Base-by-base conservation (phyloP, 2,797 vertebrate genomes). In the Danio albolineatus region DNA sequence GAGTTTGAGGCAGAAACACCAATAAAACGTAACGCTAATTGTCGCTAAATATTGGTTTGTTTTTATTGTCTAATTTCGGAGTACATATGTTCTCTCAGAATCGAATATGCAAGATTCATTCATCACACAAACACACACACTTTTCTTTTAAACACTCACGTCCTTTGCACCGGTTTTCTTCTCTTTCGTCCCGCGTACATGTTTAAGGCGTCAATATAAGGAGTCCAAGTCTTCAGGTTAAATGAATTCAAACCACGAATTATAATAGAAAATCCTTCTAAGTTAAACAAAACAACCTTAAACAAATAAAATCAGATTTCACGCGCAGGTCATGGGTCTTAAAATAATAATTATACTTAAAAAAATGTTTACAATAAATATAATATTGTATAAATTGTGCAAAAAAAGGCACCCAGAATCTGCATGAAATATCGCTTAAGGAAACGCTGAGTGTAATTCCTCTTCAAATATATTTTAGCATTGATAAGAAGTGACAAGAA, bases 101-200 rank as follows among this genome's bases (percentile, higher is more conserved):
- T 7, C 7, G 2, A 12, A 46, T 46, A 7, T 7, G 12, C 44
- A 28, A 28, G 28, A 28, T 28, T 28, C 13, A 6, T 53, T 10
- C n/a, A 57, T 43, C n/a, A 62, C 60, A 46, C 48, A 36, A 19
- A 39, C 7, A 59, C 43, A 19, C 7, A 49, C 16, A 28, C 8
- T 7, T 3, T 39, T 14, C 38, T 10, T 14, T 7, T 4, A n/a
- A n/a, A 13, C 44, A 89, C 89, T 91, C 85, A 91, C 90, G 73
- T 49, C 78, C 88, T 89, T 69, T 83, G 87, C 48, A 83, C 84
- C 2, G 89, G 86, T 85, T 89, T 91, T 83, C 89, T 91, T 81
- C 89, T 83, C 79, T 86, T 89, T 73, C 89, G 85, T 51, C 89
- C 88, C 7, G 88, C 86, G 53, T 88, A 89, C 90, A 90, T 89